Evolutionary conservation across 2,113 vertebrate species (phyloP).

Genomic region (Lasiurus cinereus): DNA sequence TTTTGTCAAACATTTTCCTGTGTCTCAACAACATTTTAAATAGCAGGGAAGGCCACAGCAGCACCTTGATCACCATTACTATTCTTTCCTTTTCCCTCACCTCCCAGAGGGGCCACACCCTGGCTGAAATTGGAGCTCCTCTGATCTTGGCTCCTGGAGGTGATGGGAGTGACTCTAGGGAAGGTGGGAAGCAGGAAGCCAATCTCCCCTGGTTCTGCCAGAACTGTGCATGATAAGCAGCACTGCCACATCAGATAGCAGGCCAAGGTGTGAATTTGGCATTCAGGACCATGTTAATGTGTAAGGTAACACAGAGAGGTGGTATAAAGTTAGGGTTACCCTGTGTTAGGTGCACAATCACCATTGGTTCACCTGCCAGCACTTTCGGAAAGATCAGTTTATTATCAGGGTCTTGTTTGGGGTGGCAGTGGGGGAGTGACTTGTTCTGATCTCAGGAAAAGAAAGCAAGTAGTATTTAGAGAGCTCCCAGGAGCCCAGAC

Average conservation of each 20-base stretch:
- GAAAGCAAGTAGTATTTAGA: too few relatives aligned
- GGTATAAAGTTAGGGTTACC: background rate
- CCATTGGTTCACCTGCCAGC: background rate
- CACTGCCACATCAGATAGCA: background rate
- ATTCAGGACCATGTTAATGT: background rate
- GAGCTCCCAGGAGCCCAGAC: background rate
- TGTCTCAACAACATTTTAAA: background rate
- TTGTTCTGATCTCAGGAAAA: background rate
- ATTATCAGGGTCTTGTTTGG: background rate
- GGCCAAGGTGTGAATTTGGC: background rate
- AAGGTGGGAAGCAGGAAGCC: background rate
- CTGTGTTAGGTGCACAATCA: background rate
- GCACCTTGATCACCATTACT: background rate
- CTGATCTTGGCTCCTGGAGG: background rate
- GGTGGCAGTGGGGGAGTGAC: background rate
- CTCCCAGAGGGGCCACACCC: background rate
- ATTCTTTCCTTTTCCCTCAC: background rate
- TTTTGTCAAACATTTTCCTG: background rate
- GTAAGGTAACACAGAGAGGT: accelerated
- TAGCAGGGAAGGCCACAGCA: background rate
- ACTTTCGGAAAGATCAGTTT: background rate
- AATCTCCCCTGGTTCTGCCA: background rate
- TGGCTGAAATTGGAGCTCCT: background rate
- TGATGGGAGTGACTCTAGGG: too few relatives aligned
- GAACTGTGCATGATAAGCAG: background rate